Base-by-base conservation (phyloP, 53 echinoderm and acorn worm species). In the Mesocentrotus franciscanus region DNA sequence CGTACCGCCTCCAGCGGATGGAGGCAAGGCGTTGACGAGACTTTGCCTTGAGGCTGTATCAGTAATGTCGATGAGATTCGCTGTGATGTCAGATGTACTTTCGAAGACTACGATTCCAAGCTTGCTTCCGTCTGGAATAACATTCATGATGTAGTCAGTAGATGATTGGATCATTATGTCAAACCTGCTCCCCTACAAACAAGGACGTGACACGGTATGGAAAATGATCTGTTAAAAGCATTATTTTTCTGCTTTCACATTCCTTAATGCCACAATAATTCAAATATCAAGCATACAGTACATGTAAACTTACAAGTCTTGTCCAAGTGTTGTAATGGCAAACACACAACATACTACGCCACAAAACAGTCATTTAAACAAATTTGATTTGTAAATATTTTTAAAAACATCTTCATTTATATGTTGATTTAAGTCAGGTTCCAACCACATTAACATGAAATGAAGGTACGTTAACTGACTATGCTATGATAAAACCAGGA, bases 101-200 rank as follows among this genome's bases (percentile, higher is more conserved):
- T 14, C 78, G n/a, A 93, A 93, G 15, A 12, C 56, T 18, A 93
- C 93, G 76, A 93, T 93, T n/a, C 93, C 93, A n/a, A 93, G 78
- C 30, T 93, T 42, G 78, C 93, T 93, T 10, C 9, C 27, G 9
- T 57, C 12, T 12, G 93, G 93, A 58, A 93, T 93, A 35, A 78
- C 62, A 16, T 93, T 76, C 59, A 29, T 26, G 55, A 93, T 93
- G 93, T 56, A 93, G 56, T 93, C 79, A 10, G 78, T 93, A 56
- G 76, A 78, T 10, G 93, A 56, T 27, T 56, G 59, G 57, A 93
- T 93, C 78, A 78, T 90, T 16, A 15, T 26, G 30, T 59, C 90
- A 60, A 90, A 60, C 26, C 90, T 39, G 61, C 16, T 59, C 7
- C 29, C 60, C 90, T 90, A 27, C 14, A 39, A 39, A 85, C 6